Evolutionary conservation across 2,797 vertebrate species (phyloP).

Genomic region (Borostomias antarcticus): DNA sequence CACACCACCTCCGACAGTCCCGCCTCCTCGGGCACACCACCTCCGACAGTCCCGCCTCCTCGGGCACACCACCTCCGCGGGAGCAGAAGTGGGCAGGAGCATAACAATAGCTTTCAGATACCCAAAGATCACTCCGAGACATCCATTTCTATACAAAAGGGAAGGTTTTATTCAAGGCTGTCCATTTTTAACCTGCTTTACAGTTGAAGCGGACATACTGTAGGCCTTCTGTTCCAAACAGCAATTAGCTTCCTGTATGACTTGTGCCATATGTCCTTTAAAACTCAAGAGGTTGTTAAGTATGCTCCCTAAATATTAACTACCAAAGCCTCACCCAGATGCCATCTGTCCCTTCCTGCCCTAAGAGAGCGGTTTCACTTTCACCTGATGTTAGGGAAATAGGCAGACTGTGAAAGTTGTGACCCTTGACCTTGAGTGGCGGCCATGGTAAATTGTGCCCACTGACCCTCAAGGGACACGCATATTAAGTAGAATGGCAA

Average conservation of each 20-base stretch:
- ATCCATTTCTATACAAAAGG: slow-evolving; percentile 18
- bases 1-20: too few species aligned
- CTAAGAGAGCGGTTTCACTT: slow-evolving; percentile 19
- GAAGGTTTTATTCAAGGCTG: slow-evolving; percentile 51
- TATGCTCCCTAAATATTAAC: slow-evolving; percentile 65
- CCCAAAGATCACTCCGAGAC: too few species aligned
- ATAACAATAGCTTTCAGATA: too few species aligned
- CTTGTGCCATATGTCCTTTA: slow-evolving; percentile 68
- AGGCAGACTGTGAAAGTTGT: slow-evolving; percentile 43
- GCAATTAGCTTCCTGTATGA: slow-evolving; percentile 65
- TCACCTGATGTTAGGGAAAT: slow-evolving; percentile 50
- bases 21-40: too few species aligned
- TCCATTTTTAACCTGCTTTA: slow-evolving; percentile 58
- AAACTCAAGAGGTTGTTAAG: slow-evolving; percentile 61
- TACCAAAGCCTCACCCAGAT: slow-evolving; percentile 44
- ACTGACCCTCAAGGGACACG: too few species aligned
- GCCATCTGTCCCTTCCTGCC: slow-evolving; percentile 60
- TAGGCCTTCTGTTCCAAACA: slow-evolving; percentile 59
- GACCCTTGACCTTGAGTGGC: too few species aligned
- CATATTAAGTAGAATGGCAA: too few species aligned
- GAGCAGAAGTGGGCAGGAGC: too few species aligned
- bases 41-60: too few species aligned
- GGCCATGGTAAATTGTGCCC: too few species aligned
- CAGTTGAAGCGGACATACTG: slow-evolving; percentile 58
- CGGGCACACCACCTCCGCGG: too few species aligned